phyloP scores from a whole-genome alignment of 1,140 invertebrate genomes.

The Eumeta japonica region DNA sequence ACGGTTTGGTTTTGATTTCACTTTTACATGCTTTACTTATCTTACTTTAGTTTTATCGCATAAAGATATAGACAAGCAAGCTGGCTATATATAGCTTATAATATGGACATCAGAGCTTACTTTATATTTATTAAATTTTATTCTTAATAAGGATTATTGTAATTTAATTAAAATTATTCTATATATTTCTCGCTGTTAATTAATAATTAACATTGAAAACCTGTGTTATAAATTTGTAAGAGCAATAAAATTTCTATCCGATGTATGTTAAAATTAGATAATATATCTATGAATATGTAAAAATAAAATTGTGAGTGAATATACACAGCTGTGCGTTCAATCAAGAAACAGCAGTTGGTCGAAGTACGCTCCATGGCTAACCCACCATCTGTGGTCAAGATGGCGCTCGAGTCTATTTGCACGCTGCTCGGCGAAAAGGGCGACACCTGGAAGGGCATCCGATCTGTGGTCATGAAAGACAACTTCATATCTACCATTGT shows the following conservation, averaged over 20 bases:
- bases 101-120: too few species aligned
- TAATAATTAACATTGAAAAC: too few species aligned
- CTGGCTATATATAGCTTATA: too few species aligned
- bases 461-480: slow-evolving; percentile 91
- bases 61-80: too few species aligned
- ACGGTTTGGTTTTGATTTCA: slow-evolving; percentile 66
- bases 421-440: slow-evolving; percentile 87
- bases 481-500: slow-evolving; percentile 98
- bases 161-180: too few species aligned
- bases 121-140: too few species aligned
- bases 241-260: too few species aligned
- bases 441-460: slow-evolving; percentile 92
- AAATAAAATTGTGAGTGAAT: background rate
- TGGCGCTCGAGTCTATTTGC: slow-evolving; percentile 95
- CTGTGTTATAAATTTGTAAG: too few species aligned
- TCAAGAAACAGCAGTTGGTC: slow-evolving; percentile 94
- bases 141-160: too few species aligned
- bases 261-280: too few species aligned
- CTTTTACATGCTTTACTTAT: slow-evolving; percentile 8
- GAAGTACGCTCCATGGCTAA: slow-evolving; percentile 94
- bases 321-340: slow-evolving; percentile 86
- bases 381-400: slow-evolving; percentile 88
- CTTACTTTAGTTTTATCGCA: background rate
- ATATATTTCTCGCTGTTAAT: too few species aligned
- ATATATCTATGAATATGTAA: too few species aligned